These are phyloP conservation scores for Cassiopea andromeda DNA, from an alignment of 30 jellyfish, hydroid and myxozoan genomes.

Conservation along the genomic window DNA sequence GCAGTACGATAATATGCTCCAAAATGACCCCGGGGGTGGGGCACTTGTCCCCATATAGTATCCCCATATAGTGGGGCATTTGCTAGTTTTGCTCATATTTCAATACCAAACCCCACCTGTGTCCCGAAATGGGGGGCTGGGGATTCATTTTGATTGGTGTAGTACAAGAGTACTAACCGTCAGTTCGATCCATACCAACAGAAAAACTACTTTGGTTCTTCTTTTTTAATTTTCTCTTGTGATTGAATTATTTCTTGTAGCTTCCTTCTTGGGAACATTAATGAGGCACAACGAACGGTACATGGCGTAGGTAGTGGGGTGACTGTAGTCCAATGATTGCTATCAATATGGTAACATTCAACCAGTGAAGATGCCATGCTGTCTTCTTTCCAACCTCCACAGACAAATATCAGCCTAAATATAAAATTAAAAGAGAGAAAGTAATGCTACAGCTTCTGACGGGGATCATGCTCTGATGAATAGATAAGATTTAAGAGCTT, in stretches of 20 bases:
- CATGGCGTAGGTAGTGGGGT: slow-evolving; percentile 94
- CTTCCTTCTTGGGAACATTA: slow-evolving; percentile 85
- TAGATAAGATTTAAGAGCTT: too few relatives aligned
- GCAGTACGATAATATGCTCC: too few relatives aligned
- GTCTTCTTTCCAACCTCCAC: slow-evolving; percentile 98
- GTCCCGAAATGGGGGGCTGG: too few relatives aligned
- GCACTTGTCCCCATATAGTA: too few relatives aligned
- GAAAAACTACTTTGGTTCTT: slow-evolving; percentile 6
- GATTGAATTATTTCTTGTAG: slow-evolving; percentile 55
- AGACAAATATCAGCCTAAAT: slow-evolving; percentile 82
- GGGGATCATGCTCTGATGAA: too few relatives aligned
- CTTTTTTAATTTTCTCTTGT: slow-evolving; percentile 62
- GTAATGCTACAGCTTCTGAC: neutral
- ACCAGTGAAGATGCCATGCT: slow-evolving; percentile 81
- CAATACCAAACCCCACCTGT: too few relatives aligned
- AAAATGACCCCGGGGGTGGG: too few relatives aligned
- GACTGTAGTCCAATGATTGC: slow-evolving; percentile 69
- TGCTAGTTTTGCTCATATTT: too few relatives aligned
- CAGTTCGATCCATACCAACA: neutral
- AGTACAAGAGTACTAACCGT: too few relatives aligned
- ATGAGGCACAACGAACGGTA: slow-evolving; percentile 82
- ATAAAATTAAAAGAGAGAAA: neutral
- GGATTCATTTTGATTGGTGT: too few relatives aligned
- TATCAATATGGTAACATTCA: slow-evolving; percentile 82
- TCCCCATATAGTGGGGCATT: too few relatives aligned